phyloP scores from a whole-genome alignment of 2,888 invertebrate genomes.

The Plusia festucae region DNA sequence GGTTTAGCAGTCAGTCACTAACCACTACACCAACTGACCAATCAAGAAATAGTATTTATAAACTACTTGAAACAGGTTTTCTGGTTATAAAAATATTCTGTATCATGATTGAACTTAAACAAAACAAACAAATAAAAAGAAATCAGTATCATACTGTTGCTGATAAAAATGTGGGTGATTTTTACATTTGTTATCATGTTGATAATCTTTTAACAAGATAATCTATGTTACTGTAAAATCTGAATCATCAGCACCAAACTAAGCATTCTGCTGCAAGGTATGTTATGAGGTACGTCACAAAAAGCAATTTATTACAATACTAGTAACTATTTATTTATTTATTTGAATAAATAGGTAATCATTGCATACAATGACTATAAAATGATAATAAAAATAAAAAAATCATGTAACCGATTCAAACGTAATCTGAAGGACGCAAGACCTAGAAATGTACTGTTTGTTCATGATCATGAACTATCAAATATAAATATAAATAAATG shows the following conservation, averaged over 20 bases:
- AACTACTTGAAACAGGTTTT: too few species aligned
- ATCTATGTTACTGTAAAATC: constrained; percentile 5
- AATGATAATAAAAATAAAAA: background rate
- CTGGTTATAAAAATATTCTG: too few species aligned
- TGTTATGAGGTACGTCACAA: background rate
- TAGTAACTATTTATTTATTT: background rate
- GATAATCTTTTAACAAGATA: constrained; percentile 39
- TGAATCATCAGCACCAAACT: background rate
- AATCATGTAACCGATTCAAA: background rate
- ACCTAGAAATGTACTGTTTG: constrained; percentile 25
- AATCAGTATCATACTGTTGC: background rate
- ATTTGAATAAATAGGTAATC: background rate
- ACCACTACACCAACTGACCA: too few species aligned
- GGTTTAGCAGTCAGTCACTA: too few species aligned
- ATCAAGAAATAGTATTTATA: too few species aligned
- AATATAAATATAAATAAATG: constrained; percentile 40
- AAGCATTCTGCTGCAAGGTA: constrained; percentile 1
- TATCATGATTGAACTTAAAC: too few species aligned
- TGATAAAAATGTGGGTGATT: background rate
- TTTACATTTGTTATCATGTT: constrained; percentile 29
- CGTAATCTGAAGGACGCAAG: background rate
- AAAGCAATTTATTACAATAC: background rate
- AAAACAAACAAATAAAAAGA: background rate
- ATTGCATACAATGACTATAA: background rate
- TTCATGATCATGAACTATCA: constrained; percentile 49